These are phyloP conservation scores for Virgularia gustaviana DNA, from an alignment of 92 coral and sea anemone genomes.

Conservation along the genomic window DNA sequence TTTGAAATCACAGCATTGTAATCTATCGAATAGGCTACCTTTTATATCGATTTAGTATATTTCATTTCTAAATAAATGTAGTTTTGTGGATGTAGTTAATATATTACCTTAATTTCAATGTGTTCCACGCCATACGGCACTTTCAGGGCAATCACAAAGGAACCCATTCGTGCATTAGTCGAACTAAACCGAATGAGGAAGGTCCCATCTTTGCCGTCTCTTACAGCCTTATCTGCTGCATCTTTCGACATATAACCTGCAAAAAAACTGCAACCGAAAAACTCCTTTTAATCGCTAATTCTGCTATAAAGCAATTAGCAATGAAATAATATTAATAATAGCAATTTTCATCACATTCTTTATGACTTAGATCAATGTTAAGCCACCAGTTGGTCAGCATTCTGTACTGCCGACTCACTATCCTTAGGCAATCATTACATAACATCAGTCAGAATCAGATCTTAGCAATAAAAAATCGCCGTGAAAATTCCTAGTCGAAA, in stretches of 20 bases:
- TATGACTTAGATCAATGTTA: too few relatives aligned
- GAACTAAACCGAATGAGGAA: constrained; percentile 85
- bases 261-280: constrained; percentile 65
- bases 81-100: not conserved
- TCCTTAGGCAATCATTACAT: too few relatives aligned
- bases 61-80: too few relatives aligned
- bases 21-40: too few relatives aligned
- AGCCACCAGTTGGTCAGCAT: too few relatives aligned
- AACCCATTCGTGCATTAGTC: constrained; percentile 69
- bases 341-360: too few relatives aligned
- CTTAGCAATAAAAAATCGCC: too few relatives aligned
- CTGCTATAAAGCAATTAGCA: not conserved
- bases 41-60: too few relatives aligned
- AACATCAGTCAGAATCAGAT: too few relatives aligned
- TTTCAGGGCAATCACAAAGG: constrained; percentile 73
- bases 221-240: constrained; percentile 46
- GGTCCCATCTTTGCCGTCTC: constrained; percentile 54
- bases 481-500: too few relatives aligned
- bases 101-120: constrained; percentile 68
- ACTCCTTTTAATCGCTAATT: not conserved
- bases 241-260: constrained; percentile 81
- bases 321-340: not conserved
- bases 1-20: too few relatives aligned
- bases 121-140: constrained; percentile 63
- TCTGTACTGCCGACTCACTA: too few relatives aligned